A percentile compares a stretch with the other conserved stretches of the same genome.
phyloP scores from a whole-genome alignment of 2,888 invertebrate genomes.

The Drosophila infuscata region DNA sequence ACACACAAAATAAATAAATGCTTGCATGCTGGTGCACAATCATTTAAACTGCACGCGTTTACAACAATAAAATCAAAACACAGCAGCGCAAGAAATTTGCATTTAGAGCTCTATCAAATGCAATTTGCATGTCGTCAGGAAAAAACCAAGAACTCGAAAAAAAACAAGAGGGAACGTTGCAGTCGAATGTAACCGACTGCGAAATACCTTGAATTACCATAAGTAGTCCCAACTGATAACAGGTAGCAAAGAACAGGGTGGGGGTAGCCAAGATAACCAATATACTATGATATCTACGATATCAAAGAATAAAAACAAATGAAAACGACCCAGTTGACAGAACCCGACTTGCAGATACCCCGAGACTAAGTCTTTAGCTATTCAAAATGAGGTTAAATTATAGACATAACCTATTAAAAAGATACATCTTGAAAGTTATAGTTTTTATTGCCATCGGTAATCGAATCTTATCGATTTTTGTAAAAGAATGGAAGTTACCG shows the following conservation, averaged over 20 bases:
- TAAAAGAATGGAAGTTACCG: no score
- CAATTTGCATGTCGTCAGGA: slow-evolving; percentile 60
- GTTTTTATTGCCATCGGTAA: background rate
- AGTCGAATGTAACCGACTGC: background rate
- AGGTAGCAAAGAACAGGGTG: background rate
- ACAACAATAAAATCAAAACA: slow-evolving; percentile 76
- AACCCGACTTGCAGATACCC: background rate
- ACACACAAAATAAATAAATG: slow-evolving; percentile 36
- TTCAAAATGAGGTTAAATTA: background rate
- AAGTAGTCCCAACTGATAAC: background rate
- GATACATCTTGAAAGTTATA: background rate
- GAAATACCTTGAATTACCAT: background rate
- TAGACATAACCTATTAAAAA: background rate
- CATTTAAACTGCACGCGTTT: slow-evolving; percentile 60
- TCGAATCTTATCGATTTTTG: no score
- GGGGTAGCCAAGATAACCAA: background rate
- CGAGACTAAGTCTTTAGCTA: no score
- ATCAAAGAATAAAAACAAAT: no score
- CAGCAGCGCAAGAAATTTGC: slow-evolving; percentile 61
- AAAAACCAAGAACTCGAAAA: slow-evolving; percentile 8
- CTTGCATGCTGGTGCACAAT: slow-evolving; percentile 38
- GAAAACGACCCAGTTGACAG: no score
- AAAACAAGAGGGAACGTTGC: slow-evolving; percentile 2
- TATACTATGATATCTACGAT: no score
- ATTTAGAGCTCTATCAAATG: slow-evolving; percentile 81